These are phyloP conservation scores for Parazoanthus atlanticus DNA, from an alignment of 92 coral and sea anemone genomes.

Conservation along the genomic window DNA sequence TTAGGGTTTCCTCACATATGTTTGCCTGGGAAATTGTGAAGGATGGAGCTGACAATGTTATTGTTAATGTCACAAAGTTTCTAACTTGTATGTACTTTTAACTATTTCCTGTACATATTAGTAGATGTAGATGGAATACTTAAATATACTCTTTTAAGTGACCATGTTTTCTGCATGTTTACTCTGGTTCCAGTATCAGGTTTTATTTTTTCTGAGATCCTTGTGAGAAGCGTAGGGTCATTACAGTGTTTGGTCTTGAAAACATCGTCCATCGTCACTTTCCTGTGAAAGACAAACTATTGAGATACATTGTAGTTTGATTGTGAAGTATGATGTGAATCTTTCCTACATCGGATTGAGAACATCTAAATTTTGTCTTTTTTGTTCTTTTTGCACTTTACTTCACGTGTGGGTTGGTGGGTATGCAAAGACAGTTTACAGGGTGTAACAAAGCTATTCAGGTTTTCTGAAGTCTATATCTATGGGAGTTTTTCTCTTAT, in stretches of 20 bases:
- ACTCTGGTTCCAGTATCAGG: neutral
- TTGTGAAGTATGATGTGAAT: neutral
- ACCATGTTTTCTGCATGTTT: neutral
- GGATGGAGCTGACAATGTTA: neutral
- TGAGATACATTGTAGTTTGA: neutral
- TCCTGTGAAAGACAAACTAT: neutral
- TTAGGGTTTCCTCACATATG: neutral
- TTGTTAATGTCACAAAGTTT: neutral
- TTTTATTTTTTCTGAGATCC: too few relatives aligned
- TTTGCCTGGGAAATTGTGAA: neutral
- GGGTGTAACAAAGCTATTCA: slow-evolving; percentile 7
- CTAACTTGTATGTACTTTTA: neutral
- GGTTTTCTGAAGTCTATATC: neutral
- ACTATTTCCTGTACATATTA: neutral
- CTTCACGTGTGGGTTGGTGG: neutral
- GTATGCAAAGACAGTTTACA: neutral
- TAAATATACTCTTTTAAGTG: slow-evolving; percentile 2
- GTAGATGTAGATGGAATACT: neutral
- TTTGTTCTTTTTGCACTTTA: neutral
- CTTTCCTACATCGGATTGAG: neutral
- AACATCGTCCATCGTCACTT: neutral
- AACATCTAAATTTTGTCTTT: neutral
- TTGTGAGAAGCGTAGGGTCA: neutral
- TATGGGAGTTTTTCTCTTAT: neutral
- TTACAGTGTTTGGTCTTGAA: neutral